Base-by-base conservation (phyloP, 1,140 invertebrate genomes). In the Spodoptera litura region DNA sequence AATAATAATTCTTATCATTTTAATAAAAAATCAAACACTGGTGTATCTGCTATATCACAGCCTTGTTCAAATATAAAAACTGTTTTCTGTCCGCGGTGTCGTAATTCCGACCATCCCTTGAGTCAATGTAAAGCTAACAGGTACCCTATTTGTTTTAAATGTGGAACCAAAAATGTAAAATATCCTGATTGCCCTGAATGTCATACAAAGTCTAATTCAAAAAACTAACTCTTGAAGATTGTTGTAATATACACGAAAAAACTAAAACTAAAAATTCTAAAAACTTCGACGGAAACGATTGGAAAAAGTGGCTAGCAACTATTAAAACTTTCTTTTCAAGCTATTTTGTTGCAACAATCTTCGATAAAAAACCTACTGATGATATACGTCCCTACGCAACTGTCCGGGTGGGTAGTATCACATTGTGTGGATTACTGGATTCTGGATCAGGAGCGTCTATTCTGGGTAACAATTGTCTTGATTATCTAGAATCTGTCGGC, bases 81-180 rank as follows among this genome's bases (percentile, higher is more conserved):
- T 4, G 27, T 31, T 2, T 31, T 2, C 27, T 31, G 27, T 31
- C 27, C 27, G 2, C 2, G 27, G 4, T 31, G 27, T 31, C 2
- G 27, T 2, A 2, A 2, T 31, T 2, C 2, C 2, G 4, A 2
- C 2, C 27, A 31, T 31, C 4, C 76, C 11, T 6, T 79, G 9
- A 44, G 68, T 9, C 12, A 62, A 20, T 81, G 83, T 58, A 74
- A 5, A 12, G 27, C 51, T 12, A 5, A 25, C 51, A 51, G 59
- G 13, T 64, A 64, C n/a, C n/a, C 80, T 15, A 61, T 83, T 52
- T 85, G 84, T 75, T 85, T 85, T 78, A 78, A 53, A 76, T 85
- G 84, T 58, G 81, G 84, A 25, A 80, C 31, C 35, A 81, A 81
- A 68, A 78, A 66, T 11, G 52, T 81, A 1, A 15, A 44, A 0